phyloP scores from a whole-genome alignment of 1,140 invertebrate species.

The Apis laboriosa region DNA sequence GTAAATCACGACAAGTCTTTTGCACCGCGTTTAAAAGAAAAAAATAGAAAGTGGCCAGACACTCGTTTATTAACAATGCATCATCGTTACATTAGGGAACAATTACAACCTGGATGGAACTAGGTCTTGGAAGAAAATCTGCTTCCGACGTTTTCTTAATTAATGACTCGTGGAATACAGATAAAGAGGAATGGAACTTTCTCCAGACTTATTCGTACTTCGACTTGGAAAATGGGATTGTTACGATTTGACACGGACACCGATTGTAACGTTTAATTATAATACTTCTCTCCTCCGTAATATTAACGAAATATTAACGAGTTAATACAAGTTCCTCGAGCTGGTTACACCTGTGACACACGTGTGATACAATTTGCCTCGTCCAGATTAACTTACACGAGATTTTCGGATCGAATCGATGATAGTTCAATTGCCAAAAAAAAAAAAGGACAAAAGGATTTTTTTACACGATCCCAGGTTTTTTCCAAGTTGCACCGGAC shows the following conservation, averaged over 20 bases:
- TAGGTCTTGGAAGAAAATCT: slow-evolving; percentile 6
- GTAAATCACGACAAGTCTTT: too few species aligned
- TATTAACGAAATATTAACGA: neutral
- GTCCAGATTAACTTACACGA: too few species aligned
- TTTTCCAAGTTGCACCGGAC: neutral
- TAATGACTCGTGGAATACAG: neutral
- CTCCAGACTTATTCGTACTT: neutral
- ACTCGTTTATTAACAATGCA: too few species aligned
- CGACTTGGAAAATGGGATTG: neutral
- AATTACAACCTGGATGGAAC: slow-evolving; percentile 9
- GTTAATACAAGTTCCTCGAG: neutral
- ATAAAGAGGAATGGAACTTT: slow-evolving; percentile 4
- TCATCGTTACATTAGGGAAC: neutral
- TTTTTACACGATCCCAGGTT: neutral
- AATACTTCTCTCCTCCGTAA: neutral
- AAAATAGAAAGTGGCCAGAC: too few species aligned
- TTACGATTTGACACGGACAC: slow-evolving; percentile 3
- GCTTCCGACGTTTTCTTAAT: slow-evolving; percentile 11
- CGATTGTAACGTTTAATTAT: slow-evolving; percentile 14
- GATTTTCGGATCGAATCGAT: too few species aligned
- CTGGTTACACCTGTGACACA: too few species aligned
- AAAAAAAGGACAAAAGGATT: too few species aligned
- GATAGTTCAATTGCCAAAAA: too few species aligned
- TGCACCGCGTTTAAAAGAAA: too few species aligned
- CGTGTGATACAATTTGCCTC: too few species aligned